Base-by-base conservation (phyloP, 2,113 vertebrate genomes). In the Ginglymostoma cirratum region DNA sequence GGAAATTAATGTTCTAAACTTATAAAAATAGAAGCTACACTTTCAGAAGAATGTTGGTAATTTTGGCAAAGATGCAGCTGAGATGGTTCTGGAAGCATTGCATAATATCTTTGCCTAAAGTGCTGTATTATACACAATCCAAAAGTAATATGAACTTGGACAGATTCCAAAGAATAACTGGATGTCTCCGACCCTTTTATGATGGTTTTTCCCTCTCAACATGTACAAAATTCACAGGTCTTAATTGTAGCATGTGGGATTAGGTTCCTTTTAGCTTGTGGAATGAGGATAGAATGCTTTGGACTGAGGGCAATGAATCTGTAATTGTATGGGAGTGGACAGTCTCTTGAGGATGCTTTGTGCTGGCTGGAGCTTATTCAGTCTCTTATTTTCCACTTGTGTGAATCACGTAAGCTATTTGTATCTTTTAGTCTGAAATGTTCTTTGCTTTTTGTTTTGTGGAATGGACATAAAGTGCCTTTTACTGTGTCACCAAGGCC, bases 1-100 rank as follows among this genome's bases (percentile, higher is more conserved):
- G 76, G 52, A 52, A 27, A 89, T 27, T 5, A 89, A 27, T 89
- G 86, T 55, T 48, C 30, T 30, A 89, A 89, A 78, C 72, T 80
- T 80, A 14, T 38, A 38, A 80, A 80, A 80, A 80, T 80, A 80
- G 76, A 80, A 80, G 12, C 48, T 92, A 1, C 19, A 19, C 27
- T n/a, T 65, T 61, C 52, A n/a, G 80, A 21, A 92, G 48, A 65
- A n/a, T 34, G 15, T 89, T 55, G 38, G 86, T 89, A 55, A 89
- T 55, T 12, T 89, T 55, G 86, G 7, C 86, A 55, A 15, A 0
- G 17, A 52, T 55, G 48, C 45, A 89, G 23, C 48, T 30, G 86
- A 52, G 86, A n/a, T 45, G 38, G 87, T 61, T 92, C 87, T n/a
- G 87, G 87, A 92, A 92, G 19, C 30, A 65, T 65, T 92, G 87